phyloP scores from a whole-genome alignment of 2,888 invertebrate species.

The Beris morrisii region DNA sequence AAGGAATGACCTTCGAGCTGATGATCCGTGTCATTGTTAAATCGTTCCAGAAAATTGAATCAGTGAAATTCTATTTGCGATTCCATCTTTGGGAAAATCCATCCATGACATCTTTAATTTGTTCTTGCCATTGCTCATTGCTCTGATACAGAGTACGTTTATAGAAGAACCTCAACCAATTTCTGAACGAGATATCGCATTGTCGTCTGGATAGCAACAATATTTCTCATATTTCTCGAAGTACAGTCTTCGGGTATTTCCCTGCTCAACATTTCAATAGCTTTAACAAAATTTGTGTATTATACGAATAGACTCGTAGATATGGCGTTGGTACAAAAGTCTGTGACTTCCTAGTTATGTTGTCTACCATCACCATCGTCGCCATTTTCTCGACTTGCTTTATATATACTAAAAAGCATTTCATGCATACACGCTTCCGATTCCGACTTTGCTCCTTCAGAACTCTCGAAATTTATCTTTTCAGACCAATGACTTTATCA shows the following conservation, averaged over 20 bases:
- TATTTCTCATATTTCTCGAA: constrained; percentile 2
- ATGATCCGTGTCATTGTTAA: constrained; percentile 26
- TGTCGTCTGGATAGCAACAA: constrained; percentile 7
- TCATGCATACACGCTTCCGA: constrained; percentile 31
- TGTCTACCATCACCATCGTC: too few species aligned
- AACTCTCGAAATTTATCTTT: constrained; percentile 34
- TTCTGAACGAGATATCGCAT: background rate
- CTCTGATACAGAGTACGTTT: background rate
- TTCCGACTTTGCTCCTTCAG: constrained; percentile 1
- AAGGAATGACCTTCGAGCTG: background rate
- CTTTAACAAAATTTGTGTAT: constrained; percentile 10
- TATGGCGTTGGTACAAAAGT: too few species aligned
- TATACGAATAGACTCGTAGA: too few species aligned
- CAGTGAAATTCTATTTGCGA: constrained; percentile 12
- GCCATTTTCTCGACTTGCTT: too few species aligned
- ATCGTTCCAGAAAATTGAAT: constrained; percentile 27
- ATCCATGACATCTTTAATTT: background rate
- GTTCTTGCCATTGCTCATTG: background rate
- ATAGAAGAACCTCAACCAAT: background rate
- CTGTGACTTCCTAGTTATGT: too few species aligned
- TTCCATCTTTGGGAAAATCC: background rate
- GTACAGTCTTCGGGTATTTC: constrained; percentile 1
- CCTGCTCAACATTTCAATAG: background rate
- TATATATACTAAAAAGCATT: background rate
- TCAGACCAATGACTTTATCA: constrained; percentile 36